Conservation (phyloP, 1,140 invertebrate genomes). For the Ceratitis capitata region DNA sequence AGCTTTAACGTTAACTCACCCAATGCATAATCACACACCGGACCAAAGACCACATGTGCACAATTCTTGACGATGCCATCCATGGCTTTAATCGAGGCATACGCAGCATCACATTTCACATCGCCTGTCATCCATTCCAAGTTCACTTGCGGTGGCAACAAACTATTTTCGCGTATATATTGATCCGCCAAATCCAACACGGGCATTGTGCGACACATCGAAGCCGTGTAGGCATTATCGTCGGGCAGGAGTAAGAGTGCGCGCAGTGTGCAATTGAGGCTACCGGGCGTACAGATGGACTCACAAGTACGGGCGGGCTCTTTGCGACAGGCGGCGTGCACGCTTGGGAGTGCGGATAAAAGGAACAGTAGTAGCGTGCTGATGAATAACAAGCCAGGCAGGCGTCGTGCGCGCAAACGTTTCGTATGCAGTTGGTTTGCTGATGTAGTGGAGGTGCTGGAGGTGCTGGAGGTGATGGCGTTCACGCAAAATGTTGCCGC, state of each 20-base stretch:
- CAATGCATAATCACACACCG: conserved; percentile 78
- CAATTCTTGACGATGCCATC: conserved; percentile 74
- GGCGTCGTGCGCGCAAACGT: neutral
- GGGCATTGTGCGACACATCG: conserved; percentile 67
- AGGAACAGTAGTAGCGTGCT: neutral
- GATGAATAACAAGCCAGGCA: neutral
- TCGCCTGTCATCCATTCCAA: conserved; percentile 72
- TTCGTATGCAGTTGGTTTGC: neutral
- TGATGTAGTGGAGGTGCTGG: neutral
- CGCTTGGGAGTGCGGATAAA: neutral
- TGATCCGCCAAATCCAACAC: conserved; percentile 70
- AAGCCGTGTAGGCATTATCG: conserved; percentile 67
- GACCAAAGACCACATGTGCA: conserved; percentile 78
- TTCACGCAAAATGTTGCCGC: no score
- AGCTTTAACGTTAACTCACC: conserved; percentile 70
- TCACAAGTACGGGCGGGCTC: conserved; percentile 66
- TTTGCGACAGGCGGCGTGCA: conserved; percentile 60
- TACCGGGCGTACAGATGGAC: conserved; percentile 61
- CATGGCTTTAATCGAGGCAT: conserved; percentile 74
- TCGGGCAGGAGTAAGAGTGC: conserved; percentile 70
- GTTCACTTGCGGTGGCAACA: conserved; percentile 69
- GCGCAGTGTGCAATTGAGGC: conserved; percentile 66
- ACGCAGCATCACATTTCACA: conserved; percentile 76
- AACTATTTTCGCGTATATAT: conserved; percentile 64
- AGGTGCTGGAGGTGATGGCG: no score